phyloP scores from a whole-genome alignment of 2,113 vertebrate genomes.

The Colius striatus region DNA sequence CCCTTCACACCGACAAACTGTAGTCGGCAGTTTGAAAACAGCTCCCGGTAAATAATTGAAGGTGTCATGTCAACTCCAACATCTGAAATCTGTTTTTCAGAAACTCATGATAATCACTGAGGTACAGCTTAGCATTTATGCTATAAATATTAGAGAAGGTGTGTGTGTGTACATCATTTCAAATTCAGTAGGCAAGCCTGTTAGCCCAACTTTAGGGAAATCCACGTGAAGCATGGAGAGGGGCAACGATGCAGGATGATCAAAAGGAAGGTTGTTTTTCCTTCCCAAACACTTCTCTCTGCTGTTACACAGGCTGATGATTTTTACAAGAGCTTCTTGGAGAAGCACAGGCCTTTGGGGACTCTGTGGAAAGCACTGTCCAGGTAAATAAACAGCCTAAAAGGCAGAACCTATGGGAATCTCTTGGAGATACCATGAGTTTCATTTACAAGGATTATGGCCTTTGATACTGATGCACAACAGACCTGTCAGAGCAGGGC shows the following conservation, averaged over 20 bases:
- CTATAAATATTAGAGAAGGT: conserved; percentile 50
- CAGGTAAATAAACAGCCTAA: conserved; percentile 24
- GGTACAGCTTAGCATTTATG: conserved; percentile 3
- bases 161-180: neutral
- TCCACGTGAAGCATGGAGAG: neutral
- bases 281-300: neutral
- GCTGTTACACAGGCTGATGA: neutral
- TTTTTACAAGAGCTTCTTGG: conserved; percentile 13
- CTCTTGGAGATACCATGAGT: neutral
- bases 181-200: conserved; percentile 51
- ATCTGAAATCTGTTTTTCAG: conserved; percentile 7
- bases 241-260: neutral
- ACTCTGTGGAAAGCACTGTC: neutral
- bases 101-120: conserved; percentile 22
- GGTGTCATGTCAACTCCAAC: conserved; percentile 5
- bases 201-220: neutral
- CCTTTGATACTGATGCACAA: neutral
- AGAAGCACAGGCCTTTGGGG: neutral
- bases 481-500: neutral
- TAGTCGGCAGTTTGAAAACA: neutral
- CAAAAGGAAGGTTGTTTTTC: neutral
- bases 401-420: neutral
- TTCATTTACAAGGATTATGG: neutral
- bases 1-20: neutral
- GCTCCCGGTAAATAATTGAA: conserved; percentile 60